A percentile compares a stretch with the other conserved stretches of the same genome.
Evolutionary conservation across 2,888 invertebrate species (phyloP).

Genomic region (Spilosoma lubricipeda): DNA sequence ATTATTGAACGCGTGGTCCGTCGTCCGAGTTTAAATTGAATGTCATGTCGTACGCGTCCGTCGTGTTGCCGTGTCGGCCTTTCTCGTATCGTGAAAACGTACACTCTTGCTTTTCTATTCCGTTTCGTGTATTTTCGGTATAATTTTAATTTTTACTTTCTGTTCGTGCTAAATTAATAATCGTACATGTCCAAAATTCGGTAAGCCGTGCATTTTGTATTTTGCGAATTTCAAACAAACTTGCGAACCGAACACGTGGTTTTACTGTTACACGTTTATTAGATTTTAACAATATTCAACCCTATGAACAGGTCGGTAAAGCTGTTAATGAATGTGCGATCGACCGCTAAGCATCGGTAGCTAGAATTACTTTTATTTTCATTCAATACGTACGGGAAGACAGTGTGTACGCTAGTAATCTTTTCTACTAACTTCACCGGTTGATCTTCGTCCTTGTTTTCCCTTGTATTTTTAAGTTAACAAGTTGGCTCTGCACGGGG

Average conservation of each 20-base stretch:
- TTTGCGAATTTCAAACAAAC: slow-evolving; percentile 47
- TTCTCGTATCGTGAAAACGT: slow-evolving; percentile 62
- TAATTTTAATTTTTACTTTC: slow-evolving; percentile 62
- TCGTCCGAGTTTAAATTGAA: slow-evolving; percentile 84
- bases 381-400: slow-evolving; percentile 44
- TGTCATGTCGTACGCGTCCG: slow-evolving; percentile 78
- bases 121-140: slow-evolving; percentile 56
- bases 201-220: slow-evolving; percentile 41
- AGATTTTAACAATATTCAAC: slow-evolving; percentile 35
- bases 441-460: slow-evolving; percentile 29
- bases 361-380: slow-evolving; percentile 49
- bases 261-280: slow-evolving; percentile 34
- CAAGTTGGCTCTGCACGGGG: slow-evolving; percentile 13
- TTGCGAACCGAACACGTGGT: slow-evolving; percentile 36
- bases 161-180: slow-evolving; percentile 53
- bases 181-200: slow-evolving; percentile 49
- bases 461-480: slow-evolving; percentile 16
- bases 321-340: slow-evolving; percentile 26
- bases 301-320: slow-evolving; percentile 22
- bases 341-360: slow-evolving; percentile 36
- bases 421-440: slow-evolving; percentile 38
- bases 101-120: slow-evolving; percentile 65
- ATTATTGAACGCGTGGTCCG: slow-evolving; percentile 82
- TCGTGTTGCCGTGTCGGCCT: slow-evolving; percentile 72
- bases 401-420: slow-evolving; percentile 42